Base-by-base conservation (phyloP, 2,888 invertebrate genomes). In the Anoncus sp. region DNA sequence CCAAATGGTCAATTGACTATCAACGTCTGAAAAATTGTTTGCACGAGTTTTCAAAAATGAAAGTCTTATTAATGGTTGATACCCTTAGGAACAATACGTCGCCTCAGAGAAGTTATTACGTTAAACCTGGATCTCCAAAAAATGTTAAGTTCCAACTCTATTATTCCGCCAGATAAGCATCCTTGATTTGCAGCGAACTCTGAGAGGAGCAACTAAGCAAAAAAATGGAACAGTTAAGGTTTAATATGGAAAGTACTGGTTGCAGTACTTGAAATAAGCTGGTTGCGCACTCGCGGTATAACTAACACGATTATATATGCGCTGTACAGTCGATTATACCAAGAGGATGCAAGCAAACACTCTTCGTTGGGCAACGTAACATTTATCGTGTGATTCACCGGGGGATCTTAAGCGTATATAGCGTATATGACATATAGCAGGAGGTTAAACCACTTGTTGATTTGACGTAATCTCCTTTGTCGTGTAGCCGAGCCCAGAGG, bases 381-480 rank as follows among this genome's bases (percentile, higher is more conserved):
- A 65, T 75, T 75, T 70, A 18, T 69, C 18, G 38, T 49, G 38
- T 49, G 16, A 47, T 53, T 20, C 31, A 63, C 38, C n/a, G n/a
- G 67, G 47, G 47, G 43, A 55, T 66, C 79, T 79, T 79, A 74
- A 38, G 70, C 27, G 45, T 31, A 14, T 69, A 69, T n/a, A n/a
- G n/a, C 59, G 40, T 9, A 14, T 55, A 47, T 35, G 27, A 47
- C 60, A 67, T 62, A 57, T 62, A 31, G 3, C 73, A 35, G 67
- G 60, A 43, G 27, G 71, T 59, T 60, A 40, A 73, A 77, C 80
- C 77, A 80, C 80, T 80, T 80, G 80, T 80, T 80, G 80, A 80
- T 77, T 67, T 75, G 71, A 72, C 77, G 77, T 77, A 75, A 77
- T 77, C 66, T 76, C 57, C 77, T 69, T 75, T 75, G 78, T 78